These are phyloP conservation scores for Agriopis leucophaearia DNA, from an alignment of 2,888 invertebrate species.

Conservation along the genomic window DNA sequence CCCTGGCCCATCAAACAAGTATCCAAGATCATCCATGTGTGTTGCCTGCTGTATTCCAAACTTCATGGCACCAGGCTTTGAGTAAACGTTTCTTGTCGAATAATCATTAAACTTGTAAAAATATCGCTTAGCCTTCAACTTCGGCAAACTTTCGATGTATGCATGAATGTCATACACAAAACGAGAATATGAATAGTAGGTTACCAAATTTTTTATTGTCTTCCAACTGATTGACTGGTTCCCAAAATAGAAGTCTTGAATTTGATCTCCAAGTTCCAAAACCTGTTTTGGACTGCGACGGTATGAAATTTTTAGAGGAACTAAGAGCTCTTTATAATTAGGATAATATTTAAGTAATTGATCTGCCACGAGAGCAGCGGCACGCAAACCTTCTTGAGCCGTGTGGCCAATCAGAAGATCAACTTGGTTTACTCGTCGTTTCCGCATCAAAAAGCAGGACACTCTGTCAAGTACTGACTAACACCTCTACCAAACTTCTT, in stretches of 20 bases:
- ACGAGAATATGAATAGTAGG: slow-evolving; percentile 13
- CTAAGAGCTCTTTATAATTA: slow-evolving; percentile 21
- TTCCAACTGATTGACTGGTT: slow-evolving; percentile 21
- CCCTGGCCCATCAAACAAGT: slow-evolving; percentile 27
- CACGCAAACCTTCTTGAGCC: slow-evolving; percentile 28
- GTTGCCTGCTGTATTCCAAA: slow-evolving; percentile 32
- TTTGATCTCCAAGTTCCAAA: slow-evolving; percentile 20
- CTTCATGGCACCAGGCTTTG: slow-evolving; percentile 15
- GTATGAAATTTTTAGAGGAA: slow-evolving; percentile 26
- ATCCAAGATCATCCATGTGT: slow-evolving; percentile 35
- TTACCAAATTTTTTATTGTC: slow-evolving; percentile 22
- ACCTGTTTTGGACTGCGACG: slow-evolving; percentile 13
- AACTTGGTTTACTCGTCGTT: slow-evolving; percentile 26
- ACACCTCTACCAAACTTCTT: slow-evolving; percentile 24
- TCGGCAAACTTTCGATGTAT: slow-evolving; percentile 23
- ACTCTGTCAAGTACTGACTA: slow-evolving; percentile 34
- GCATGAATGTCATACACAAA: slow-evolving; percentile 29
- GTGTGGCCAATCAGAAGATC: slow-evolving; percentile 37
- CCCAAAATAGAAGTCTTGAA: slow-evolving; percentile 27
- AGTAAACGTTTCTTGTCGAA: slow-evolving; percentile 33
- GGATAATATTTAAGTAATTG: slow-evolving; percentile 20
- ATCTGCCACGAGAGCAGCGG: neutral
- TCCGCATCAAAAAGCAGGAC: slow-evolving; percentile 5
- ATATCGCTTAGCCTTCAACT: slow-evolving; percentile 16
- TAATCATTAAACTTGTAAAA: slow-evolving; percentile 33